Conservation (phyloP, 2,113 vertebrate species). For the Rhizomys pruinosus region DNA sequence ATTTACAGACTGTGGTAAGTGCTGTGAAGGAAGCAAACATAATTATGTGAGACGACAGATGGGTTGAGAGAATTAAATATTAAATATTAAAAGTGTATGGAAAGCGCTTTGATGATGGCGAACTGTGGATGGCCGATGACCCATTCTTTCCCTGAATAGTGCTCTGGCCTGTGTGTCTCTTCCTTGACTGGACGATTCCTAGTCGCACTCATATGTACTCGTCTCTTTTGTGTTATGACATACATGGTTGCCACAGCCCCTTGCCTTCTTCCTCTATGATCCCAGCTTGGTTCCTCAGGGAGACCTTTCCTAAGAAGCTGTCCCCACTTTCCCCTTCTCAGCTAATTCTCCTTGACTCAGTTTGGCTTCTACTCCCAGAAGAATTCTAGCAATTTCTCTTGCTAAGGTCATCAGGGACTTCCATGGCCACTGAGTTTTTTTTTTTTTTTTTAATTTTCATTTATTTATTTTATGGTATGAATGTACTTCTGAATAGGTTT, state of each 20-base stretch:
- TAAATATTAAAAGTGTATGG: slow-evolving; percentile 51
- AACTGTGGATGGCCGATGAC: neutral
- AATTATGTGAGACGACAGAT: slow-evolving; percentile 28
- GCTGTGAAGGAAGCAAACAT: slow-evolving; percentile 11
- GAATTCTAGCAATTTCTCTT: neutral
- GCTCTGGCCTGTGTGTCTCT: slow-evolving; percentile 46
- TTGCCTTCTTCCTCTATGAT: fast-evolving
- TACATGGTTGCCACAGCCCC: neutral
- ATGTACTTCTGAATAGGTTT: too few species aligned
- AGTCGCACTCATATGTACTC: neutral
- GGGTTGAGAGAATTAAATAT: slow-evolving; percentile 47
- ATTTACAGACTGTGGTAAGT: neutral
- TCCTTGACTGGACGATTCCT: neutral
- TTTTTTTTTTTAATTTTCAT: too few species aligned
- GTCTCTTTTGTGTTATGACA: neutral
- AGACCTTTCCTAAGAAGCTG: neutral
- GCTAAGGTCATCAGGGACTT: neutral
- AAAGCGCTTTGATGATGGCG: neutral
- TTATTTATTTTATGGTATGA: too few species aligned
- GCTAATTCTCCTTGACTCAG: neutral
- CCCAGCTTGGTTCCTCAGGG: neutral
- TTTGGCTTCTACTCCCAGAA: neutral
- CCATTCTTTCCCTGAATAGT: slow-evolving; percentile 14
- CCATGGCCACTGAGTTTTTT: neutral
- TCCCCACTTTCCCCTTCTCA: neutral